Conservation (phyloP, 2,113 vertebrate genomes). For the Panthera tigris region DNA sequence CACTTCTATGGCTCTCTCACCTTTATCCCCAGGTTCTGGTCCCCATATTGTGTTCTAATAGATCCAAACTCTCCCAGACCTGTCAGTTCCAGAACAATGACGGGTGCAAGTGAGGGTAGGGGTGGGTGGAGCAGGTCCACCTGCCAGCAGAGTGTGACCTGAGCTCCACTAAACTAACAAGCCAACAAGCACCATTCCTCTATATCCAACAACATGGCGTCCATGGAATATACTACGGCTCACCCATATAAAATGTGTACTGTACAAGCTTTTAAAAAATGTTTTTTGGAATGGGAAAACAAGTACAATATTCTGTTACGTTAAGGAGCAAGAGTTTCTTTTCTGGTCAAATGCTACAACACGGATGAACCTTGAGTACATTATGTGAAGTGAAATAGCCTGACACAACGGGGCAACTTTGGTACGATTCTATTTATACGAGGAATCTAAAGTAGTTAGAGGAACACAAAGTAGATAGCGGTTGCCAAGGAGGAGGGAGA, state of each 20-base stretch:
- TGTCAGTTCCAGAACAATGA: neutral
- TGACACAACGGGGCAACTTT: neutral
- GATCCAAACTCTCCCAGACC: neutral
- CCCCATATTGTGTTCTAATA: neutral
- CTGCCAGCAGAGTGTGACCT: neutral
- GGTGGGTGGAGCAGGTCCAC: too few species aligned
- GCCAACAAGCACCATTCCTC: neutral
- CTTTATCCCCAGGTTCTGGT: neutral
- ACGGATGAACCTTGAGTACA: neutral
- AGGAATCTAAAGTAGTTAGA: neutral
- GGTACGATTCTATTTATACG: neutral
- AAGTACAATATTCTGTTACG: neutral
- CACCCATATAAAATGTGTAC: neutral
- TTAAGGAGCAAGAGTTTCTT: neutral
- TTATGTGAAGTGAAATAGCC: neutral
- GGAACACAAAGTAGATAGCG: neutral
- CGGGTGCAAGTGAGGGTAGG: rapidly evolving
- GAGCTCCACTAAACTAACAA: neutral
- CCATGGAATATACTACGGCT: neutral
- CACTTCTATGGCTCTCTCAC: neutral
- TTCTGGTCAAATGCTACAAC: neutral
- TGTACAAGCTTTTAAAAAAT: neutral
- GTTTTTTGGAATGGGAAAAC: neutral
- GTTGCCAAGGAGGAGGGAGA: neutral
- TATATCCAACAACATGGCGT: neutral